phyloP scores from a whole-genome alignment of 2,113 vertebrate species.

The Lucifuga dentata region DNA sequence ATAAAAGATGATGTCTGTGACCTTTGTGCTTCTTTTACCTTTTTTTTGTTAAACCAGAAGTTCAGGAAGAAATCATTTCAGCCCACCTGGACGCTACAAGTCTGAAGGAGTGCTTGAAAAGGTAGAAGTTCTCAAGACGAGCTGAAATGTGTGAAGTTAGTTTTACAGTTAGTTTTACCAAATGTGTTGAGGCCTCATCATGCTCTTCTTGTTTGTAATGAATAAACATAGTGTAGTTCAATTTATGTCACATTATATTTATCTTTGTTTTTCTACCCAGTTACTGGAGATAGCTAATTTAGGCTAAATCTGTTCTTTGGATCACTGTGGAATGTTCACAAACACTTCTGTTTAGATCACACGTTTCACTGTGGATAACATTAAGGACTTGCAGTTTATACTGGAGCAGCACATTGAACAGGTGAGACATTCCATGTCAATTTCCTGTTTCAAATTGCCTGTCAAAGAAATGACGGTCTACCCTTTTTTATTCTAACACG shows the following conservation, averaged over 20 bases:
- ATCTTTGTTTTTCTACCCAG: no score
- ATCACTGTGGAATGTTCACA: neutral
- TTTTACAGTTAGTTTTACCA: no score
- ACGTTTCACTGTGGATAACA: slow-evolving; percentile 80
- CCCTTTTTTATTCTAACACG: neutral
- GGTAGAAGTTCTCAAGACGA: slow-evolving; percentile 70
- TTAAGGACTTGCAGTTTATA: slow-evolving; percentile 85
- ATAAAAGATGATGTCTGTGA: neutral
- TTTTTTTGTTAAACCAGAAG: slow-evolving; percentile 80
- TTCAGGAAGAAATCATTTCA: slow-evolving; percentile 89
- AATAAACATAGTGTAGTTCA: no score
- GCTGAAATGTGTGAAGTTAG: neutral
- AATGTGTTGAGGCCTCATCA: no score
- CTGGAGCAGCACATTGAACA: slow-evolving; percentile 89
- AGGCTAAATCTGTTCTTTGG: neutral
- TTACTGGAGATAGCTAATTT: neutral
- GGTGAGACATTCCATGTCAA: slow-evolving; percentile 73
- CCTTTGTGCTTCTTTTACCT: neutral
- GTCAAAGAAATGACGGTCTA: neutral
- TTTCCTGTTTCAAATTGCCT: neutral
- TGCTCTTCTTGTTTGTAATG: neutral
- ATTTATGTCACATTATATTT: no score
- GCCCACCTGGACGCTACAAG: slow-evolving; percentile 87
- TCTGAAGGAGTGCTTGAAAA: slow-evolving; percentile 92
- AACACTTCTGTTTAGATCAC: slow-evolving; percentile 79